phyloP scores from a whole-genome alignment of 1,140 invertebrate genomes.

The Lepidurus apus region DNA sequence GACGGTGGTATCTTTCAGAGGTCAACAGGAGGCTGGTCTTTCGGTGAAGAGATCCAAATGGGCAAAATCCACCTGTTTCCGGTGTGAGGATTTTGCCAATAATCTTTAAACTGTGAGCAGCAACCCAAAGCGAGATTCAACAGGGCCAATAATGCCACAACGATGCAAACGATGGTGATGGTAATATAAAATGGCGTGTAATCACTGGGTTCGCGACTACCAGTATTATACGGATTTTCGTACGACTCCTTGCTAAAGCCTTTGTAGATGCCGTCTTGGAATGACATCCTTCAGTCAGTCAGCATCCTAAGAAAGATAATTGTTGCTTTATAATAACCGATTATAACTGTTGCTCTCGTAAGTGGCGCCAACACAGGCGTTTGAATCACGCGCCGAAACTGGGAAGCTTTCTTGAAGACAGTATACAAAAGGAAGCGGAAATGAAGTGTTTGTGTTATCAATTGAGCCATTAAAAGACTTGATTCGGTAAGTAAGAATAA shows the following conservation, averaged over 20 bases:
- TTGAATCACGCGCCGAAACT: background rate
- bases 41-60: conserved; percentile 72
- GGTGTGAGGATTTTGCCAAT: conserved; percentile 75
- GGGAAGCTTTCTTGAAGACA: background rate
- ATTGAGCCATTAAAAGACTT: background rate
- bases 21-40: conserved; percentile 74
- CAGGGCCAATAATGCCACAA: conserved; percentile 61
- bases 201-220: conserved; percentile 35
- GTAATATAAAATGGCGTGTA: conserved; percentile 63
- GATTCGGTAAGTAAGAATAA: background rate
- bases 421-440: background rate
- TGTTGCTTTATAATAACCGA: background rate
- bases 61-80: conserved; percentile 79
- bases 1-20: conserved; percentile 37
- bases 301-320: background rate
- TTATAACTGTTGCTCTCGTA: background rate
- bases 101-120: conserved; percentile 61
- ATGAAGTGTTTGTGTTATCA: background rate
- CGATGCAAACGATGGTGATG: conserved; percentile 65
- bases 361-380: background rate
- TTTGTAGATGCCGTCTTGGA: conserved; percentile 10
- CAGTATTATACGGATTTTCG: conserved; percentile 31
- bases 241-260: conserved; percentile 25
- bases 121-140: conserved; percentile 73
- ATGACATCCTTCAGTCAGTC: background rate